Base-by-base conservation (phyloP, 2,797 vertebrate species). In the Ceyx erithaca region DNA sequence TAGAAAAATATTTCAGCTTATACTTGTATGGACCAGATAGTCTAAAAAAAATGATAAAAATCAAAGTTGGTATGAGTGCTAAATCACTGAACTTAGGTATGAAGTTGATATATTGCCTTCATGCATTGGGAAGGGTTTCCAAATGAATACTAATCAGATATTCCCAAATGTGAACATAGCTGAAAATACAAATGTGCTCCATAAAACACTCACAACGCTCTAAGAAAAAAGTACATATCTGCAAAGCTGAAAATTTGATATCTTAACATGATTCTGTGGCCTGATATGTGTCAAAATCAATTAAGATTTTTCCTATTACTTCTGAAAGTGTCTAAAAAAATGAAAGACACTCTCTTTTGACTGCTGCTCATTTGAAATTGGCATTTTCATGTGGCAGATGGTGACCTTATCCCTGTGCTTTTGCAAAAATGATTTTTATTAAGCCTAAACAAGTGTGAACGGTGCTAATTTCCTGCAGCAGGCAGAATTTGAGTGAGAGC, bases 381-480 rank as follows among this genome's bases (percentile, higher is more conserved):
- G 97, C 96, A 97, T 98, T 98, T 98, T 97, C 96, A 95, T 94
- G 96, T 98, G 97, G 97, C 99, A 99, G 98, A 99, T 99, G 98
- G 98, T 97, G 97, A 98, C 97, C 98, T 98, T 98, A 98, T 98
- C 97, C 70, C 87, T 93, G 92, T 91, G 91, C 94, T 97, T 98
- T 97, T 97, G 97, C 96, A 98, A 98, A 98, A 98, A 98, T 98
- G 93, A 98, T 98, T 98, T 98, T 99, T 98, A 99, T 99, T 98
- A 98, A 98, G 98, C 97, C 98, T 98, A 98, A 98, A 98, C 97
- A 98, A 98, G 98, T 97, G 97, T 97, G 98, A 98, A 98, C 96
- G 97, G 97, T 96, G 97, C 97, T 98, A 98, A 99, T 98, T 98
- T 98, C 98, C 98, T 98, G 96, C 96, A 97, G 98, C 96, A 97